phyloP scores from a whole-genome alignment of 1,140 invertebrate genomes.

The Halotydeus destructor region DNA sequence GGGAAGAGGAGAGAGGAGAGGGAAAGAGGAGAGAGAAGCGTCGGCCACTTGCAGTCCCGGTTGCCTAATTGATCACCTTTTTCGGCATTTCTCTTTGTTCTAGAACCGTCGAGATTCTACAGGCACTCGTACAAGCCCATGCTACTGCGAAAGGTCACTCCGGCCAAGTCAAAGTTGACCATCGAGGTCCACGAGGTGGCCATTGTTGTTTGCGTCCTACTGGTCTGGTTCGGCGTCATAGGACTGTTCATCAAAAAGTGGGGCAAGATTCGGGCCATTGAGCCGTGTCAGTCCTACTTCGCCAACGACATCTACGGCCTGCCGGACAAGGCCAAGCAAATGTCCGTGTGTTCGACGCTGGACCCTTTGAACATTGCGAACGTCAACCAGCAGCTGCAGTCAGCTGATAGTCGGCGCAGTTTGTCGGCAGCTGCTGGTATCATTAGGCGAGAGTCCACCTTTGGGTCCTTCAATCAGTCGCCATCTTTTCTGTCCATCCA shows the following conservation, averaged over 20 bases:
- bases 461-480: constrained; percentile 19
- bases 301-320: constrained; percentile 5
- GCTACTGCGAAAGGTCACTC: too few species aligned
- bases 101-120: too few species aligned
- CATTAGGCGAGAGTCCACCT: constrained; percentile 3
- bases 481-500: constrained; percentile 24
- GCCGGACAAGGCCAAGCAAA: constrained; percentile 5
- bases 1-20: too few species aligned
- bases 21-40: too few species aligned
- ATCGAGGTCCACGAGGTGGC: constrained; percentile 61
- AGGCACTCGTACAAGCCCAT: too few species aligned
- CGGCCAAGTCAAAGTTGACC: too few species aligned
- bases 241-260: constrained; percentile 60
- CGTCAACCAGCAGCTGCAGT: constrained; percentile 5
- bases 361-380: constrained; percentile 5
- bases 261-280: constrained; percentile 73
- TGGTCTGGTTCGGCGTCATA: constrained; percentile 68
- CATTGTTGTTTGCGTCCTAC: constrained; percentile 58
- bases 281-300: constrained; percentile 44
- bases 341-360: constrained; percentile 6
- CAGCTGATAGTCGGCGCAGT: constrained; percentile 9
- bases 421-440: constrained; percentile 7
- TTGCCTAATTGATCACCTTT: too few species aligned
- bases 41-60: constrained; percentile 55
- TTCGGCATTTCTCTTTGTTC: too few species aligned